phyloP scores from a whole-genome alignment of 2,888 invertebrate genomes.

The Phyto melanocephala region DNA sequence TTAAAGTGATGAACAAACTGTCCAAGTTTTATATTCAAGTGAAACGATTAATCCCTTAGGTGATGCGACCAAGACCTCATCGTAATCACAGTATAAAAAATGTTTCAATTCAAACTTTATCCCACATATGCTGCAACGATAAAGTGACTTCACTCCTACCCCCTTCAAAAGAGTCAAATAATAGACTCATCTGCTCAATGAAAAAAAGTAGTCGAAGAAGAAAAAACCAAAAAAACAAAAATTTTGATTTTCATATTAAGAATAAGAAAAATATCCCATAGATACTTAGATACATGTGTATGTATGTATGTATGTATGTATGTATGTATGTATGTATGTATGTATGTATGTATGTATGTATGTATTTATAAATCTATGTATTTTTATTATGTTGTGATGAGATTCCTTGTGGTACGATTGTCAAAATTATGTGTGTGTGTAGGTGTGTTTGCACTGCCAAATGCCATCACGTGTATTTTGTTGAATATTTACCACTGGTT shows the following conservation, averaged over 20 bases:
- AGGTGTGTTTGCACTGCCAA: slow-evolving; percentile 31
- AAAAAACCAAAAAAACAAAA: slow-evolving; percentile 1
- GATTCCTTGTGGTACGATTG: slow-evolving; percentile 24
- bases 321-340: not conserved
- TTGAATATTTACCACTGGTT: slow-evolving; percentile 57
- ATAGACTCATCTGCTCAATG: slow-evolving; percentile 47
- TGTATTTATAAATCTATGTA: not conserved
- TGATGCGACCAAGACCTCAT: slow-evolving; percentile 57
- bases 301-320: not conserved
- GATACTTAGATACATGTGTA: slow-evolving; percentile 15
- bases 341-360: not conserved
- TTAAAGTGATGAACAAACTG: slow-evolving; percentile 64
- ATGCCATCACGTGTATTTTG: slow-evolving; percentile 41
- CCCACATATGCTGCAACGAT: not conserved
- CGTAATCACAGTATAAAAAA: slow-evolving; percentile 51
- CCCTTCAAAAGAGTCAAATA: not conserved
- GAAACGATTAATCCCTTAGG: slow-evolving; percentile 63
- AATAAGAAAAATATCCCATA: slow-evolving; percentile 31
- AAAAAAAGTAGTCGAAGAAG: too few species aligned
- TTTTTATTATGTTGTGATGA: slow-evolving; percentile 45
- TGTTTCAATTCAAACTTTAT: slow-evolving; percentile 12
- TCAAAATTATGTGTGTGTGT: slow-evolving; percentile 23
- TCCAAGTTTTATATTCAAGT: slow-evolving; percentile 58
- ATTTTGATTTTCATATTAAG: slow-evolving; percentile 55
- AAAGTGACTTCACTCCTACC: not conserved